Evolutionary conservation across 2,888 invertebrate genomes (phyloP).

Genomic region (Chirona hameri): DNA sequence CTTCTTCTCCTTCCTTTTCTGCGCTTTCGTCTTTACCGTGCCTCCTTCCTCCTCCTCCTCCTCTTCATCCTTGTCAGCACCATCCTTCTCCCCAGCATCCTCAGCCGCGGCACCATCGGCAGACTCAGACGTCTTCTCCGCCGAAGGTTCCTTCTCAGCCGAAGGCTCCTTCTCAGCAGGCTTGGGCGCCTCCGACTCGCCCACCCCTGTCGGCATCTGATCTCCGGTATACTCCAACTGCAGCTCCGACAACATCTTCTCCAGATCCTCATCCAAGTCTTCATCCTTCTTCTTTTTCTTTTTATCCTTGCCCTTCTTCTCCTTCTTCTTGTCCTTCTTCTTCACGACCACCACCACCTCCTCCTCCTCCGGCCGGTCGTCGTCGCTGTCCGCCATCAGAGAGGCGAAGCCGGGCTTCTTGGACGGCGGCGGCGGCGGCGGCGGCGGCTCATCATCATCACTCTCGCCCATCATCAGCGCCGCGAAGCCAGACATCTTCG

Average conservation of each 20-base stretch:
- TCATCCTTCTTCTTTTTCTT: conserved; percentile 60
- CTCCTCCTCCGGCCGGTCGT: conserved; percentile 12
- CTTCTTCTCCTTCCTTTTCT: conserved; percentile 86
- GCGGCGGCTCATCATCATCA: conserved; percentile 33
- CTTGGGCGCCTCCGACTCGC: background rate
- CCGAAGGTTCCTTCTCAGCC: background rate
- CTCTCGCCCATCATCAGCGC: conserved; percentile 40
- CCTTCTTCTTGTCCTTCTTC: conserved; percentile 39
- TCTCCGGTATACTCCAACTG: conserved; percentile 73
- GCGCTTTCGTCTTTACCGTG: conserved; percentile 74
- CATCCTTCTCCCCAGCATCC: conserved; percentile 45
- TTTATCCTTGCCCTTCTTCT: conserved; percentile 39
- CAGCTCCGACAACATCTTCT: conserved; percentile 76
- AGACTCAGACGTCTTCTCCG: conserved; percentile 32
- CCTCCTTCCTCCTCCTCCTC: conserved; percentile 56
- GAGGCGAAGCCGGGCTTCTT: conserved; percentile 42
- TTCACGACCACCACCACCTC: conserved; percentile 25
- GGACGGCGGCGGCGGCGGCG: conserved; percentile 43
- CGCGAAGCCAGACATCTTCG: conserved; percentile 29
- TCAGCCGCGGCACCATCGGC: too few relatives aligned
- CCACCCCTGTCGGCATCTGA: conserved; percentile 44
- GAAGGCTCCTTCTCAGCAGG: too few relatives aligned
- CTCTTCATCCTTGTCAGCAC: conserved; percentile 43
- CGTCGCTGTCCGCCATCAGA: background rate
- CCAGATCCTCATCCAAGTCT: conserved; percentile 73